Conservation (phyloP, 2,888 invertebrate species). For the Molorchus minor region DNA sequence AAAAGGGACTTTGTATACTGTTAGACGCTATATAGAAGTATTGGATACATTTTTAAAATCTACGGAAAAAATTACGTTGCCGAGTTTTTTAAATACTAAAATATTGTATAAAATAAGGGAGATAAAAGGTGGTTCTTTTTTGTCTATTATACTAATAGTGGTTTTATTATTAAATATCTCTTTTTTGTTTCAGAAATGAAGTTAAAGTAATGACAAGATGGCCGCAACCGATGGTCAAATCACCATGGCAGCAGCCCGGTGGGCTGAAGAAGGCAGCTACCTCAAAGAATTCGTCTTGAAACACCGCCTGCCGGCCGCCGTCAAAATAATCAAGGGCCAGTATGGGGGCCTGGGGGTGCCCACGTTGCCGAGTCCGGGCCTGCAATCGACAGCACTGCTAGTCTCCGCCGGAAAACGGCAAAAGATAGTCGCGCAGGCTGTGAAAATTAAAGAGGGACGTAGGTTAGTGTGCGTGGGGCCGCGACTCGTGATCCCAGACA, state of each 20-base stretch:
- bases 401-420: conserved; percentile 86
- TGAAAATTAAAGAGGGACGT: conserved; percentile 89
- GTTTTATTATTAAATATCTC: no score
- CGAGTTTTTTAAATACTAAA: no score
- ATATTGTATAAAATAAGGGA: no score
- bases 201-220: conserved; percentile 66
- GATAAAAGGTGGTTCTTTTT: no score
- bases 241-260: conserved; percentile 83
- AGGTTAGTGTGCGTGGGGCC: conserved; percentile 83
- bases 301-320: conserved; percentile 82
- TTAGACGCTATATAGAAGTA: no score
- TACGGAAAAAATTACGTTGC: no score
- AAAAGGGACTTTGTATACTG: no score
- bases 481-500: conserved; percentile 88
- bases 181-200: conserved; percentile 66
- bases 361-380: conserved; percentile 83
- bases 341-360: conserved; percentile 92
- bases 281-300: conserved; percentile 77
- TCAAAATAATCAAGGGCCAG: conserved; percentile 93
- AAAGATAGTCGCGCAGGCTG: conserved; percentile 87
- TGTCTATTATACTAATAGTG: no score
- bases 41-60: no score
- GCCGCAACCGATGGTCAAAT: conserved; percentile 92
- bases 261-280: conserved; percentile 78
- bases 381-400: conserved; percentile 86